These are phyloP conservation scores for Sebastes alutus DNA, from an alignment of 2,797 vertebrate species.

Conservation along the genomic window DNA sequence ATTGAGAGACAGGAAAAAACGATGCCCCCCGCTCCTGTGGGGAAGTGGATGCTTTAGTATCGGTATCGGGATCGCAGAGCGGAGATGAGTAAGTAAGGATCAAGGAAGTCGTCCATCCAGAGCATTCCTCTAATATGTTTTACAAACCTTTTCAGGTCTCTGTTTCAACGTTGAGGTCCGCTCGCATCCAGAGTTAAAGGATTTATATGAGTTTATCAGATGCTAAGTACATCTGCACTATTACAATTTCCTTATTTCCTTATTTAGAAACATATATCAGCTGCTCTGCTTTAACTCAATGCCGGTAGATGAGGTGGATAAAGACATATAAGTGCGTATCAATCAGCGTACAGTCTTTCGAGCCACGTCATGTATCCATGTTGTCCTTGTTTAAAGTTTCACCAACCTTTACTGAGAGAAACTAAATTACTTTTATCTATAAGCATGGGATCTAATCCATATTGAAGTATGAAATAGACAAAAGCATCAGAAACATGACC, in stretches of 20 bases:
- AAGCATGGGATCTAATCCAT: neutral
- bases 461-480: neutral
- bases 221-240: constrained; percentile 29
- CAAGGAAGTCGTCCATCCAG: constrained; percentile 69
- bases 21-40: constrained; percentile 52
- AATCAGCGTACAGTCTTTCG: constrained; percentile 34
- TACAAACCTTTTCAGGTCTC: constrained; percentile 70
- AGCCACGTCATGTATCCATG: constrained; percentile 14
- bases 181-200: constrained; percentile 36
- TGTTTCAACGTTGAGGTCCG: constrained; percentile 44
- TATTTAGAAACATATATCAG: constrained; percentile 47
- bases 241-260: constrained; percentile 45
- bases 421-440: neutral
- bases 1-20: constrained; percentile 71
- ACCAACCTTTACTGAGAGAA: neutral
- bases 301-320: constrained; percentile 25
- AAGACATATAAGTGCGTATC: constrained; percentile 39
- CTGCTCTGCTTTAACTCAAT: constrained; percentile 52
- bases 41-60: constrained; percentile 69
- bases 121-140: constrained; percentile 73
- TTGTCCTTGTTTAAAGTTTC: constrained; percentile 5
- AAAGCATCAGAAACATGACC: constrained; percentile 15
- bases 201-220: constrained; percentile 62
- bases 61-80: constrained; percentile 65
- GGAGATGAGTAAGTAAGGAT: constrained; percentile 68